Evolutionary conservation across 2,113 vertebrate genomes (phyloP).

Genomic region (Rhinolophus ferrumequinum): DNA sequence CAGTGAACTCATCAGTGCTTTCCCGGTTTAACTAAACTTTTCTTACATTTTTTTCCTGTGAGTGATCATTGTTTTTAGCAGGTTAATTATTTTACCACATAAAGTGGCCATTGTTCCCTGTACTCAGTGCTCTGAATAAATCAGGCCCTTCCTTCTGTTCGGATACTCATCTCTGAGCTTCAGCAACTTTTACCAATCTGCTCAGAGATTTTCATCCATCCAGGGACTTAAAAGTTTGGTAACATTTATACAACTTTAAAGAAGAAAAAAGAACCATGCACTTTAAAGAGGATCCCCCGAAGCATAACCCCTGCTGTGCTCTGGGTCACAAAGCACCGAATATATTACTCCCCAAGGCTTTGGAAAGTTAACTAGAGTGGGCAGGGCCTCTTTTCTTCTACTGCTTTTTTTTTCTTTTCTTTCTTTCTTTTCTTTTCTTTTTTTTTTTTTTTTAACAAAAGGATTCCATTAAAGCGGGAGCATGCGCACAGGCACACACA

Average conservation of each 20-base stretch:
- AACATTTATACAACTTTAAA: conserved; percentile 31
- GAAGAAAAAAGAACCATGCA: background rate
- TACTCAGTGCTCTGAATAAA: background rate
- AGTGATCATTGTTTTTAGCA: conserved; percentile 27
- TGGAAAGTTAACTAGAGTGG: background rate
- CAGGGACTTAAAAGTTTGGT: background rate
- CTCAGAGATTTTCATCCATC: background rate
- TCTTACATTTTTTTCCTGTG: background rate
- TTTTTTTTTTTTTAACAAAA: background rate
- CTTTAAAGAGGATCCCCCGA: background rate
- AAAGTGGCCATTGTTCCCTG: background rate
- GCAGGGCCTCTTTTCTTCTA: background rate
- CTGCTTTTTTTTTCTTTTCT: too few relatives aligned
- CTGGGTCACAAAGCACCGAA: background rate
- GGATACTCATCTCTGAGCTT: background rate
- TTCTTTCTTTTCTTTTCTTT: too few relatives aligned
- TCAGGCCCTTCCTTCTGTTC: background rate
- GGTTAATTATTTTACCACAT: conserved; percentile 40
- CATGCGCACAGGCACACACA: background rate
- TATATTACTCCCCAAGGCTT: background rate
- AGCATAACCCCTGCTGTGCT: background rate
- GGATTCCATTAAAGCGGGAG: background rate
- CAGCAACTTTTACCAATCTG: background rate
- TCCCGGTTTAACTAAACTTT: background rate
- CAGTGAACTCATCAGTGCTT: background rate